phyloP scores from a whole-genome alignment of 2,888 invertebrate genomes.

The Acrocyrtus sp. region DNA sequence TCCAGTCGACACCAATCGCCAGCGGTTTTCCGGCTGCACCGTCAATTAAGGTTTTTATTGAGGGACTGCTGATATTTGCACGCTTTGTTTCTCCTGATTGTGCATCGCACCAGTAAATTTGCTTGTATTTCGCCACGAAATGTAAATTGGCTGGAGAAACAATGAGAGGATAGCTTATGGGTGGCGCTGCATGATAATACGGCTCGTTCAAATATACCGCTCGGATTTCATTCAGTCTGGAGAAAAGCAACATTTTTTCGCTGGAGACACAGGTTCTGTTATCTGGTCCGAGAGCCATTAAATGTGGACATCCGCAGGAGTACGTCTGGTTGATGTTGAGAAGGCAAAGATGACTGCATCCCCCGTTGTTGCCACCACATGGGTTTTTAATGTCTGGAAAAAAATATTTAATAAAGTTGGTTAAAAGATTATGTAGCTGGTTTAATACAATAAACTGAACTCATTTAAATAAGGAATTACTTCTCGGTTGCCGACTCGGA shows the following conservation, averaged over 20 bases:
- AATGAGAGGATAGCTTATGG: conserved; percentile 78
- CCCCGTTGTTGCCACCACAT: conserved; percentile 77
- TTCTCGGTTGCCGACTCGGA: conserved; percentile 77
- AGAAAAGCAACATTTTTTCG: conserved; percentile 82
- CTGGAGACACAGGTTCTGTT: conserved; percentile 78
- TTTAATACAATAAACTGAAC: too few species aligned
- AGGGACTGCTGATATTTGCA: conserved; percentile 75
- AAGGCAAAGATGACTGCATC: conserved; percentile 85
- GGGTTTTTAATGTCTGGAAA: conserved; percentile 70
- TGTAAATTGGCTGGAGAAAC: conserved; percentile 78
- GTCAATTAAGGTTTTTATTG: conserved; percentile 79
- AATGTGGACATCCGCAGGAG: conserved; percentile 85
- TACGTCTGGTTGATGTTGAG: conserved; percentile 72
- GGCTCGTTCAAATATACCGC: conserved; percentile 84
- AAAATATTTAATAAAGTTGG: neutral
- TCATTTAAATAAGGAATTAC: conserved; percentile 64
- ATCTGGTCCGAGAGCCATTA: conserved; percentile 80
- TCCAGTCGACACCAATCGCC: conserved; percentile 86
- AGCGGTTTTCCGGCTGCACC: conserved; percentile 73
- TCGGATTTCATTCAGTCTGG: conserved; percentile 79
- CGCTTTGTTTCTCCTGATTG: conserved; percentile 80
- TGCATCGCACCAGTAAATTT: conserved; percentile 58
- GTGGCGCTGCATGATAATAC: conserved; percentile 82
- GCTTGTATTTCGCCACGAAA: conserved; percentile 71
- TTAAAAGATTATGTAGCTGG: neutral